Evolutionary conservation across 2,888 invertebrate species (phyloP), one percentile per base, ranked within the genome.

Genomic region (Acrobasis suavella): DNA sequence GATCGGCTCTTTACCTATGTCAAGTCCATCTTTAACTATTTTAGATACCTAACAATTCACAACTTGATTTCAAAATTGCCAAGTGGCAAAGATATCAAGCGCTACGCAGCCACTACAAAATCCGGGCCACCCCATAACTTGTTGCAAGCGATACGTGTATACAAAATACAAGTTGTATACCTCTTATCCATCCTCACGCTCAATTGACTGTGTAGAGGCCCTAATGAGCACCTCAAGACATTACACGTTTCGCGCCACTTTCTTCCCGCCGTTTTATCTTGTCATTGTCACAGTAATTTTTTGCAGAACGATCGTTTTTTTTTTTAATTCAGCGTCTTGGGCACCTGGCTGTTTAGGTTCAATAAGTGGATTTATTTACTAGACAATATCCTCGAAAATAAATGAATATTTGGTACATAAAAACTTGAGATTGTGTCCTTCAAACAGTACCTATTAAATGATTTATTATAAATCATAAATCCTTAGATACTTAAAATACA

Each of bases 41-140:
- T 32, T 7, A 7, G 1, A 32, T 7, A 32, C 32, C 32, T 7
- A 6, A 8, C 2, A 6, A 32, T 32, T 32, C 5, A 22, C 2
- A 32, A 32, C 8, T 32, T 8, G 32, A 32, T 32, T 32, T 7
- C 8, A 50, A 50, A 50, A 17, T 17, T 17, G 1, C 7, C 16
- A 16, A 50, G 42, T 14, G 22, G 51, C 51, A 22, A 22, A 17
- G 12, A 22, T 12, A 51, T 22, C 10, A 51, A 17, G 10, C 51
- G 17, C 22, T 15, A 15, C 37, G 15, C 38, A 38, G 37, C 54
- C 54, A 38, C 38, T 52, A 64, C 65, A 62, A 66, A 74, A 79
- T 78, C 77, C 15, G 71, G 67, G 62, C 72, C 73, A 74, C 72
- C 72, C 73, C 16, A 50, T 59, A 56, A 58, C 46, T 58, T 58